Evolutionary conservation across 2,888 invertebrate genomes (phyloP), one percentile per base, ranked within the genome.

Genomic region (Aphelenchoides bicaudatus): DNA sequence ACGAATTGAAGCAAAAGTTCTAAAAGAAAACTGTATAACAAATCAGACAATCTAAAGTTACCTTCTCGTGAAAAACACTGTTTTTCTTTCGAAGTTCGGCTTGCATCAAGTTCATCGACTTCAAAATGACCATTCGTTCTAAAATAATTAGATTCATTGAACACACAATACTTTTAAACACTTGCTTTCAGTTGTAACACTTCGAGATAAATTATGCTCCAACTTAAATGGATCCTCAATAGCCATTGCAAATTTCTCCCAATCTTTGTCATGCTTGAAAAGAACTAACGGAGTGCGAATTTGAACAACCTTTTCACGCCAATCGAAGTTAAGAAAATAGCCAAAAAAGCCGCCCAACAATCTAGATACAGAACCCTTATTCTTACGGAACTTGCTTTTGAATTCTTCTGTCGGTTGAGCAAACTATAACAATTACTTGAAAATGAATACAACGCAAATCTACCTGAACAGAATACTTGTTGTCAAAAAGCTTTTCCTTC

Each of bases 141-240:
- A 34, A 34, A 34, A 34, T 34, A 34, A 16, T 13, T 13, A 34
- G 13, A 16, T 34, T 16, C 34, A 34, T 16, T 34, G 34, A 34
- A 34, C 34, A 13, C 16, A 34, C 43, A 21, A 25, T 8, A 6
- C 10, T 19, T 43, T 19, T 25, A 25, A n/a, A 43, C n/a, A 25
- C 43, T 25, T 19, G 43, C 43, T 10, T 6, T 43, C 43, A 43
- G 43, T 43, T 43, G 43, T 39, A 13, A 85, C 76, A 2, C 83
- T 84, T 54, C 81, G 80, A 16, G 84, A 84, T 34, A 85, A 78
- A 71, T 86, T 85, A 68, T 85, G 85, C 58, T 70, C 79, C 34
- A 83, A 75, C 70, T 84, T 83, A 80, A 86, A 86, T 8, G 85
- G 85, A 80, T 86, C 86, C 80, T 86, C 85, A 63, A 86, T 84